These are phyloP conservation scores for Cryptus viduatorius DNA, from an alignment of 2,888 invertebrate genomes.

Conservation along the genomic window DNA sequence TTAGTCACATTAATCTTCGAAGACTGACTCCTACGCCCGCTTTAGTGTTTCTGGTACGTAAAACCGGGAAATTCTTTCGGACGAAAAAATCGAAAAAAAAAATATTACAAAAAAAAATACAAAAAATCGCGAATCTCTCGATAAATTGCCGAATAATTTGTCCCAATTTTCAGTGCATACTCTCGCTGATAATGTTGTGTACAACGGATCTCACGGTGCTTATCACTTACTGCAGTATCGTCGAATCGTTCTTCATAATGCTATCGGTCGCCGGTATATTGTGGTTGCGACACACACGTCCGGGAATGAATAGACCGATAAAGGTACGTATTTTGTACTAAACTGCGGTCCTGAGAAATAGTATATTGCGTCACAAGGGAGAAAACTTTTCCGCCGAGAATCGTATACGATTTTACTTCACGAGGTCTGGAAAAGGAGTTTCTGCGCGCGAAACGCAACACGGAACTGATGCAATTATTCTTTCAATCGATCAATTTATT, in stretches of 20 bases:
- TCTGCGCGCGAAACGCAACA: too few species aligned
- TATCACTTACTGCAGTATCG: constrained; percentile 96
- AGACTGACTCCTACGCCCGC: constrained; percentile 93
- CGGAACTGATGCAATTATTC: background rate
- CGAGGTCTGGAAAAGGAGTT: too few species aligned
- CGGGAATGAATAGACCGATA: constrained; percentile 93
- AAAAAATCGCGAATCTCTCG: background rate
- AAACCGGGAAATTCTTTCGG: background rate
- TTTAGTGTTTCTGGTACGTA: constrained; percentile 92
- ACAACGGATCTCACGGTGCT: constrained; percentile 94
- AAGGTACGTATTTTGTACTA: constrained; percentile 86
- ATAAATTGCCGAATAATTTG: background rate
- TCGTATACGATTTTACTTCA: too few species aligned
- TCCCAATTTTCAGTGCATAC: constrained; percentile 89
- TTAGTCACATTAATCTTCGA: constrained; percentile 92
- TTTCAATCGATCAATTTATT: constrained; percentile 21
- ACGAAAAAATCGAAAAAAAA: background rate
- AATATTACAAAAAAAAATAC: background rate
- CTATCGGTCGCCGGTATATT: constrained; percentile 94
- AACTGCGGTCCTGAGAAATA: background rate
- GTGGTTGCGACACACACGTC: constrained; percentile 92
- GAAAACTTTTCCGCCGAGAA: background rate
- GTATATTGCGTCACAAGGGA: background rate
- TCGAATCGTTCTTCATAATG: constrained; percentile 96
- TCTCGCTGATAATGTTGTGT: constrained; percentile 94